Conservation (phyloP, 2,888 invertebrate genomes). For the Lepidochrysops patricia region DNA sequence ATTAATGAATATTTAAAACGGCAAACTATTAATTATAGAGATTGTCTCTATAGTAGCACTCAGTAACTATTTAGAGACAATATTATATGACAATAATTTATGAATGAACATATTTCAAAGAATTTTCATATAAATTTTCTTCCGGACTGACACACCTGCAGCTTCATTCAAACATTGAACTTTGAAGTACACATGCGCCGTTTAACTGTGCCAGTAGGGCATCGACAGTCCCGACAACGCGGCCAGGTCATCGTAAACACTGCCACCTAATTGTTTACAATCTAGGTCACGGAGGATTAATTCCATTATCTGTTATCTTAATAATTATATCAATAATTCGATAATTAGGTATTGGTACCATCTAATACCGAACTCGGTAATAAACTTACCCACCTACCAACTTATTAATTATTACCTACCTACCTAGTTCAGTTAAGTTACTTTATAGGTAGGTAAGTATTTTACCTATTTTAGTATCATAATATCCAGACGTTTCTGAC, state of each 20-base stretch:
- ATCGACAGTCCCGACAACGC: slow-evolving; percentile 48
- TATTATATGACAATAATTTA: background rate
- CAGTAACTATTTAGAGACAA: background rate
- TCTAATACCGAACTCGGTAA: no score
- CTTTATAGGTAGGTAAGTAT: no score
- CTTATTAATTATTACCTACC: no score
- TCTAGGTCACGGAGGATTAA: slow-evolving; percentile 41
- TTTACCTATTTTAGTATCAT: no score
- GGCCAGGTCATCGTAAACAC: slow-evolving; percentile 41
- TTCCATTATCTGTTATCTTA: background rate
- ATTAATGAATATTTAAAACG: background rate
- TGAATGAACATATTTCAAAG: slow-evolving; percentile 3
- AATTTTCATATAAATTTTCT: slow-evolving; percentile 16
- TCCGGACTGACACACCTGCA: slow-evolving; percentile 23
- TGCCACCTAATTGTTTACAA: slow-evolving; percentile 35
- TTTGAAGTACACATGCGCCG: slow-evolving; percentile 48
- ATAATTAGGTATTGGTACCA: background rate
- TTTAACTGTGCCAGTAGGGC: slow-evolving; percentile 57
- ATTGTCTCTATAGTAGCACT: background rate
- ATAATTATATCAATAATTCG: background rate
- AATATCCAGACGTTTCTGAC: no score
- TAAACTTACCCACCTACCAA: no score
- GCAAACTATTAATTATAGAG: background rate
- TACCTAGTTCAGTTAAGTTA: no score
- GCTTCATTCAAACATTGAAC: slow-evolving; percentile 35